A percentile compares a stretch with the other conserved stretches of the same genome.
These are phyloP conservation scores for Equus quagga DNA, from an alignment of 2,113 vertebrate species.

Conservation along the genomic window DNA sequence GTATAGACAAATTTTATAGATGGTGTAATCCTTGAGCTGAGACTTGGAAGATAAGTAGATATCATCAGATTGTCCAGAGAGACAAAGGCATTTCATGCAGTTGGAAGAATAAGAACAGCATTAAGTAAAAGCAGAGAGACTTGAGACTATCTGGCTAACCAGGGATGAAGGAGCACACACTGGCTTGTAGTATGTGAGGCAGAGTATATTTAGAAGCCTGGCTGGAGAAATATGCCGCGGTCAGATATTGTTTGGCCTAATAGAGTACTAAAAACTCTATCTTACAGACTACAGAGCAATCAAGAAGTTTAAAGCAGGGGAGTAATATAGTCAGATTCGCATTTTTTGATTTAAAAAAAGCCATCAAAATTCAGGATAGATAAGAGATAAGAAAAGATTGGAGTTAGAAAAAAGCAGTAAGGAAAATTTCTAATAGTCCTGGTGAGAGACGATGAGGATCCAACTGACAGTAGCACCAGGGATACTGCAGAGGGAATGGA, in stretches of 20 bases:
- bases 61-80: not conserved
- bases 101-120: not conserved
- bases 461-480: not conserved
- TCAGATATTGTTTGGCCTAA: not conserved
- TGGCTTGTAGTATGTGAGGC: not conserved
- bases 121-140: not conserved
- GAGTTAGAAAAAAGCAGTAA: not conserved
- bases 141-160: not conserved
- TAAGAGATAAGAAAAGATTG: not conserved
- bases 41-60: not conserved
- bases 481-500: not conserved
- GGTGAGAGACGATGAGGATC: not conserved
- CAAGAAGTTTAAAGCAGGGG: not conserved
- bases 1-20: not conserved
- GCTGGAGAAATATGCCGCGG: not conserved
- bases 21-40: not conserved
- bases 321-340: not conserved
- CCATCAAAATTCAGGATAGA: not conserved
- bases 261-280: not conserved
- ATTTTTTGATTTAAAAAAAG: not conserved
- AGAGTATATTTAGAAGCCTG: not conserved
- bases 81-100: not conserved
- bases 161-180: not conserved
- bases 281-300: not conserved
- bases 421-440: not conserved